Base-by-base conservation (phyloP, 2,888 invertebrate species). In the Zhuqinia jingwanae region DNA sequence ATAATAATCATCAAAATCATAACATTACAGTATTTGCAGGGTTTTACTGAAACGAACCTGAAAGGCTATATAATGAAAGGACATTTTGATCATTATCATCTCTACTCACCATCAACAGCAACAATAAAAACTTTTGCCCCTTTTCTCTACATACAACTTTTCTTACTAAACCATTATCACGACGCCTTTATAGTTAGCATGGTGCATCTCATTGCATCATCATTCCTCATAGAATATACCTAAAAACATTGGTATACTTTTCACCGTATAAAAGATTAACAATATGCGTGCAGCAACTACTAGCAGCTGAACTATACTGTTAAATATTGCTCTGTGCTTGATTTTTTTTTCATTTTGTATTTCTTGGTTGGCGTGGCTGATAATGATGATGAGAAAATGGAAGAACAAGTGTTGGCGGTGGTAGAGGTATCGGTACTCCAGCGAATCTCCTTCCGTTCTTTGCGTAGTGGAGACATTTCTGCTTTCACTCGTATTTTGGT, bases 311-410 rank as follows among this genome's bases (percentile, higher is more conserved):
- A n/a, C n/a, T n/a, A n/a, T n/a, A 50, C 15, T 2, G 50, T 5
- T 50, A 15, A 15, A 50, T 50, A 50, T n/a, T 50, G n/a, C 15
- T n/a, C 50, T n/a, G 2, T 15, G 20, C 20, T 56, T 5, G 56
- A 5, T 1, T n/a, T 10, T 3, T 15, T 42, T 42, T 42, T 22
- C 15, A n/a, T 22, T 27, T 70, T n/a, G n/a, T 42, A 36, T 70
- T 45, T 70, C 45, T n/a, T 70, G n/a, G n/a, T n/a, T n/a, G 45
- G 45, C 70, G 3, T 42, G n/a, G 20, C 70, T 45, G 70, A 70
- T 70, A 70, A 70, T 70, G 70, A 45, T 70, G 70, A 70, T 70
- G 36, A 42, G 70, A 70, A 70, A 70, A 70, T 45, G 42, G 45
- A 70, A 70, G 70, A 36, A 70, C 70, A 63, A 63, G 56, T 20